Percentiles rank a stretch among this genome's conserved stretches.
Conservation (phyloP, 2,888 invertebrate genomes). For the Sisyra terminalis region DNA sequence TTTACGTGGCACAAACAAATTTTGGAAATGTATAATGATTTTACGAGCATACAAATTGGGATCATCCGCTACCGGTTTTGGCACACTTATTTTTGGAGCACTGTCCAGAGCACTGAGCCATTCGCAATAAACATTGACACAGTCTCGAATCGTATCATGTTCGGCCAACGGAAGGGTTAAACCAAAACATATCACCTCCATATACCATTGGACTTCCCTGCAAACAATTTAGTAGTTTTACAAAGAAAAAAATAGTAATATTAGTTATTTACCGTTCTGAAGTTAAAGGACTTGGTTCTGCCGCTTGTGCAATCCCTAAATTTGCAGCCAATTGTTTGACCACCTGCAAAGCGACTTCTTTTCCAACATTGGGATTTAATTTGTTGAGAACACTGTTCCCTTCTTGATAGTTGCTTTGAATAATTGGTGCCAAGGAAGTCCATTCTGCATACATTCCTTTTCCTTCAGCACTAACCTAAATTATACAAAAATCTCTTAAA, state of each 20-base stretch:
- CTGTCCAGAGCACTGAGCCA: conserved; percentile 84
- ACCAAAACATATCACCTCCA: conserved; percentile 81
- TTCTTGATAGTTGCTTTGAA: conserved; percentile 46
- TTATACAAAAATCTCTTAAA: conserved; percentile 5
- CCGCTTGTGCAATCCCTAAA: conserved; percentile 57
- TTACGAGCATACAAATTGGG: conserved; percentile 80
- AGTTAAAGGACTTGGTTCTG: conserved; percentile 67
- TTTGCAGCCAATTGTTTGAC: conserved; percentile 60
- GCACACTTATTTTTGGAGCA: conserved; percentile 72
- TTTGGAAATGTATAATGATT: conserved; percentile 85
- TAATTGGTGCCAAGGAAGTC: conserved; percentile 50
- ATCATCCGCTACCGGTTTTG: conserved; percentile 73
- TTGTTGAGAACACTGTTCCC: conserved; percentile 63
- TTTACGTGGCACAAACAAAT: conserved; percentile 82
- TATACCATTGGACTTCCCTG: conserved; percentile 66
- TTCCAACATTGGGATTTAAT: conserved; percentile 52
- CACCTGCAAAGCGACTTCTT: conserved; percentile 65
- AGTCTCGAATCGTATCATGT: conserved; percentile 88
- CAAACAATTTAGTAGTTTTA: neutral
- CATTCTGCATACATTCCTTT: conserved; percentile 73
- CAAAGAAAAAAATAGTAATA: neutral
- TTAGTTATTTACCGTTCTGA: conserved; percentile 39
- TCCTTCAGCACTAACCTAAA: conserved; percentile 39
- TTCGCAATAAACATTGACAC: conserved; percentile 92
- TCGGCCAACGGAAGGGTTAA: conserved; percentile 78